These are phyloP conservation scores for Meloidogyne floridensis DNA, from an alignment of 1,140 invertebrate species.

Conservation along the genomic window DNA sequence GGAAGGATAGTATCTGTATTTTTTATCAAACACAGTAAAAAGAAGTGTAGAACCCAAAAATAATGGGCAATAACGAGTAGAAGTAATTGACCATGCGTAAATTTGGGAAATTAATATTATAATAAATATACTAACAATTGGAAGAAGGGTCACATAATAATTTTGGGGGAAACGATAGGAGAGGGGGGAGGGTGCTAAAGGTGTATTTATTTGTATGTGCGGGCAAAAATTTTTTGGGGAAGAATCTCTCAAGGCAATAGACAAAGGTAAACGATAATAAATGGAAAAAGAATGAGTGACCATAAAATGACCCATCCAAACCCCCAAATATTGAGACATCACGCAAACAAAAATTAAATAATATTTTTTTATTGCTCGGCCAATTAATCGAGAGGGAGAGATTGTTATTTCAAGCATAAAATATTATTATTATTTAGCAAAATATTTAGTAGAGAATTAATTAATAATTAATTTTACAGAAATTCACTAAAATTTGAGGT, in stretches of 20 bases:
- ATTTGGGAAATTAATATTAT: background rate
- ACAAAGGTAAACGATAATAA: too few species aligned
- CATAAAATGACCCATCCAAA: background rate
- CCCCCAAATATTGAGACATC: background rate
- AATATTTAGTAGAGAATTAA: too few species aligned
- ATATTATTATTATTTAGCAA: too few species aligned
- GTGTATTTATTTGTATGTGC: background rate
- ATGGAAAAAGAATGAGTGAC: background rate
- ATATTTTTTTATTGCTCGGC: background rate
- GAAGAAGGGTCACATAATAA: background rate
- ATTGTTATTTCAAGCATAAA: too few species aligned
- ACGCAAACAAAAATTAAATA: background rate
- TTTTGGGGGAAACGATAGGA: too few species aligned
- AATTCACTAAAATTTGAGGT: too few species aligned
- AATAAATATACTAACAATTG: background rate
- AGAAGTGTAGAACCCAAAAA: too few species aligned
- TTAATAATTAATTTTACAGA: too few species aligned
- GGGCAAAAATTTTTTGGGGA: background rate
- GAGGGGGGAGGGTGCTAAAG: too few species aligned
- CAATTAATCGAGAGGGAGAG: background rate
- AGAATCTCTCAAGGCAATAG: background rate
- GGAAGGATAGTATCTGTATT: too few species aligned
- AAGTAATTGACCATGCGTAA: slow-evolving; percentile 7
- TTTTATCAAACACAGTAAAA: too few species aligned
- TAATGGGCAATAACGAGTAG: too few species aligned